These are phyloP conservation scores for Macrotus californicus DNA, from an alignment of 2,113 vertebrate species.

Conservation along the genomic window DNA sequence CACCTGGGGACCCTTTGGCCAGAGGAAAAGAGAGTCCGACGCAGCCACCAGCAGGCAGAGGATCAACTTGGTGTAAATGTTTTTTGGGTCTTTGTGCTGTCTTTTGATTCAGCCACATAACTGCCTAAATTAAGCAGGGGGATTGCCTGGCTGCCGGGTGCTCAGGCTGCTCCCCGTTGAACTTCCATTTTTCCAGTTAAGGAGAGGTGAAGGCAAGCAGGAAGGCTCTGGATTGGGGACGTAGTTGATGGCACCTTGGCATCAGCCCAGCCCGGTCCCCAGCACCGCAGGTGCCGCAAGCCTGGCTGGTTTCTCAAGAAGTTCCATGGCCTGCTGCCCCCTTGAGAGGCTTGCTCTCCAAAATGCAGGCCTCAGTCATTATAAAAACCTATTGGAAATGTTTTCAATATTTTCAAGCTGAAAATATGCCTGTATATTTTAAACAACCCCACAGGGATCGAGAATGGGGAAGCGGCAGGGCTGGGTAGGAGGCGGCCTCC, in stretches of 20 bases:
- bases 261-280: neutral
- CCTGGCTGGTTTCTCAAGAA: neutral
- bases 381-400: slow-evolving; percentile 56
- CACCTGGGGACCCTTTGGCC: neutral
- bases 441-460: slow-evolving; percentile 60
- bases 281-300: neutral
- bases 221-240: neutral
- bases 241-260: neutral
- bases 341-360: neutral
- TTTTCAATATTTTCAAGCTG: slow-evolving; percentile 47
- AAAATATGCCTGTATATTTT: slow-evolving; percentile 55
- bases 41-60: accelerated
- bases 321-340: neutral
- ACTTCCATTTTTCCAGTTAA: neutral
- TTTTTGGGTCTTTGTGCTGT: neutral
- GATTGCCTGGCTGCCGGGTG: neutral
- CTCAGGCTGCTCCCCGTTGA: neutral
- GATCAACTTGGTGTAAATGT: neutral
- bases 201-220: neutral
- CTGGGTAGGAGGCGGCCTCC: neutral
- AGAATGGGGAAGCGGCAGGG: neutral
- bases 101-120: neutral
- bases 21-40: neutral
- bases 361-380: slow-evolving; percentile 41
- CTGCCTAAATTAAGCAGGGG: neutral